phyloP scores from a whole-genome alignment of 2,797 vertebrate species.

The Hippocampus kuda region DNA sequence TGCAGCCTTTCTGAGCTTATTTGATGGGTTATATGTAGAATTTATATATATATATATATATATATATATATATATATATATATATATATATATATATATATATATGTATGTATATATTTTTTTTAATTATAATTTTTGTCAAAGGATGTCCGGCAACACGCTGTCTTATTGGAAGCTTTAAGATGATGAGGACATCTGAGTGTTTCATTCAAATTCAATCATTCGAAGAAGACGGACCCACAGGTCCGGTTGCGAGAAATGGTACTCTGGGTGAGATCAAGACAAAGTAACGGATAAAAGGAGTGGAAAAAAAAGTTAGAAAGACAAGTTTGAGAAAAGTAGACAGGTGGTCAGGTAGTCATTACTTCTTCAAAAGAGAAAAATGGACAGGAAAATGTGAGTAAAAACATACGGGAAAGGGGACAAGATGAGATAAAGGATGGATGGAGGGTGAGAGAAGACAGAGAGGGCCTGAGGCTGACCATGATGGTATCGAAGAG shows the following conservation, averaged over 20 bases:
- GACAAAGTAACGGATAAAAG: constrained; percentile 8
- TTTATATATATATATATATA: too few species aligned
- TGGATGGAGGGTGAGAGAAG: constrained; percentile 44
- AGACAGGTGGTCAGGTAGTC: constrained; percentile 20
- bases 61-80: too few species aligned
- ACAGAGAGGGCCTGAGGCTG: constrained; percentile 50
- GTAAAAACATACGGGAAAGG: constrained; percentile 10
- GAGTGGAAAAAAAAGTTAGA: not conserved
- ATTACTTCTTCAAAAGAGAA: constrained; percentile 47
- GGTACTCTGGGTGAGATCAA: not conserved
- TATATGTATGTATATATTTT: too few species aligned
- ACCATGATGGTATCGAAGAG: constrained; percentile 34
- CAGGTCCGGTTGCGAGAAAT: not conserved
- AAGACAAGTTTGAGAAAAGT: constrained; percentile 14
- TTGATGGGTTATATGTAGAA: too few species aligned
- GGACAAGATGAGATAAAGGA: constrained; percentile 29
- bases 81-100: too few species aligned
- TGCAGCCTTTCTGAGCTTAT: too few species aligned
- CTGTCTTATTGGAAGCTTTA: not conserved
- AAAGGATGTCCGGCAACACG: not conserved
- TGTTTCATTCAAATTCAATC: not conserved
- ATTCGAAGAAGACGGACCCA: not conserved
- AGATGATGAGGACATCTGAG: not conserved
- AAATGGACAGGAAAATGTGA: constrained; percentile 28
- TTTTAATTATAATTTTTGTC: not conserved